These are phyloP conservation scores for Lydus trimaculatus DNA, from an alignment of 2,888 invertebrate genomes.

Conservation along the genomic window DNA sequence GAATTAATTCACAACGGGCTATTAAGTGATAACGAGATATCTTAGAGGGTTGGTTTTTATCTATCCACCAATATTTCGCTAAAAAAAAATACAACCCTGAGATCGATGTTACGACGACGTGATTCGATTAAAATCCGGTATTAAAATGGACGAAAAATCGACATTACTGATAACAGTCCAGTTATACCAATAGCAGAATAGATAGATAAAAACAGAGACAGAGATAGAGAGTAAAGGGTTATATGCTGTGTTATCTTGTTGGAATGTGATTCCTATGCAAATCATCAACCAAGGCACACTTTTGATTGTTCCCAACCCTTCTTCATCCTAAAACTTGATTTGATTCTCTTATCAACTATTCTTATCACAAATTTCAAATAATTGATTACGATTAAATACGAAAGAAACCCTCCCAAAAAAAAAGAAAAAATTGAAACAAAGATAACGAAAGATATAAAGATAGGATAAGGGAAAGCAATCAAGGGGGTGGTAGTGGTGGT, in stretches of 20 bases:
- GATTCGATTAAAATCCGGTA: not conserved
- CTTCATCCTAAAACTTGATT: not conserved
- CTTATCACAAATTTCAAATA: slow-evolving; percentile 2
- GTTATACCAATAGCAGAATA: not conserved
- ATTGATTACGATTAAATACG: not conserved
- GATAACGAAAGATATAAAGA: not conserved
- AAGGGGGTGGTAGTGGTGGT: no score
- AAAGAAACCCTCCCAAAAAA: not conserved
- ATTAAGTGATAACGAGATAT: not conserved
- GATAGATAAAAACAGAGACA: no score
- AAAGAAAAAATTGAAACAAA: not conserved
- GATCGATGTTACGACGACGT: not conserved
- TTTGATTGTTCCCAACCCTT: slow-evolving; percentile 34
- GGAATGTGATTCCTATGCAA: slow-evolving; percentile 40
- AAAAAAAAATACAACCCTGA: not conserved
- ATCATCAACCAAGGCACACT: slow-evolving; percentile 34
- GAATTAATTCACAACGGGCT: slow-evolving; percentile 3
- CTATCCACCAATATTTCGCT: not conserved
- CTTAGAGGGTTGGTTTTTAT: not conserved
- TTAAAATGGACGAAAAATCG: not conserved
- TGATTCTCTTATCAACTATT: not conserved
- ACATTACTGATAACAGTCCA: not conserved
- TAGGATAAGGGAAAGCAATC: not conserved
- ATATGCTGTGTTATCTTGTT: slow-evolving; percentile 26
- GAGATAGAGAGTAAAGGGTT: no score